Base-by-base conservation (phyloP, 2,888 invertebrate genomes). In the Mythimna lalbum region DNA sequence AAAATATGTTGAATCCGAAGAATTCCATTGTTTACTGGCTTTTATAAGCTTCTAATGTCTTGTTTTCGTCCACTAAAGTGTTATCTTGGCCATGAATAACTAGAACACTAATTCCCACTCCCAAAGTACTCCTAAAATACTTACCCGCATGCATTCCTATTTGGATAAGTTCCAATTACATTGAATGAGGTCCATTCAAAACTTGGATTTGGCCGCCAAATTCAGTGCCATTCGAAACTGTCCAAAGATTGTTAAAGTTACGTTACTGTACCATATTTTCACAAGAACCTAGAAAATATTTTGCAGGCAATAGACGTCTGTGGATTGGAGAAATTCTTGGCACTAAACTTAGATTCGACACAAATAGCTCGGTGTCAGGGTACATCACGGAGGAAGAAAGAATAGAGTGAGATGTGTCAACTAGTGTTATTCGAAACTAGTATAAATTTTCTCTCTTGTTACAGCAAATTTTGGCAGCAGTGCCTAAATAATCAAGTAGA, bases 131-230 rank as follows among this genome's bases (percentile, higher is more conserved):
- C 50, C 39, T 63, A 69, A 82, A 83, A 71, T 79, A 72, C 75
- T 73, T 63, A 70, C 75, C 59, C 65, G 62, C 71, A 68, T 85
- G 77, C 83, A 77, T 82, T 68, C 17, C 39, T 65, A 82, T 78
- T 83, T 82, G 83, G 83, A 78, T 59, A 47, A 21, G 66, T 78
- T 83, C 83, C 83, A 85, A 78, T 85, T 65, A 83, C 57, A 62
- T 53, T 74, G 69, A 83, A 79, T 69, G 67, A 67, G 65, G 56
- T 85, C 50, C 72, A 78, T 83, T 85, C 66, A 82, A n/a, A 74
- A 64, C 71, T 78, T 63, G 19, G 50, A 77, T 74, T 74, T 36
- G 63, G 73, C 73, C 73, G 63, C 75, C 68, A 71, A 74, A 70
- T 74, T 78, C 69, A 73, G 53, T 53, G 74, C 60, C 39, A 53